These are phyloP conservation scores for Hartigia nigra DNA, from an alignment of 2,888 invertebrate genomes.

Conservation along the genomic window DNA sequence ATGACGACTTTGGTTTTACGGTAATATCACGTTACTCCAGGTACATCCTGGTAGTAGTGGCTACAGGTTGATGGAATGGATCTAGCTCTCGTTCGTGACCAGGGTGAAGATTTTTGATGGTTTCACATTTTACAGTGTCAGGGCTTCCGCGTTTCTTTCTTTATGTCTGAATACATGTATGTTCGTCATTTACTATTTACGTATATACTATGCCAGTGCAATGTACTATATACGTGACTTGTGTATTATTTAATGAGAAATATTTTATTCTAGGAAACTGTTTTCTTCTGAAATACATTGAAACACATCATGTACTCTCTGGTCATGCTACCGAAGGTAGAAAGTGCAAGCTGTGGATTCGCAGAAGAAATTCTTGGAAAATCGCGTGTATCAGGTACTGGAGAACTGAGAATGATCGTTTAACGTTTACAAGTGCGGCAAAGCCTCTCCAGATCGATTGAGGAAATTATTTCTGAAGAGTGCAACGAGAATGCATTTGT, in stretches of 20 bases:
- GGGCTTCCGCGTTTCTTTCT: slow-evolving; percentile 22
- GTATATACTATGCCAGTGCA: neutral
- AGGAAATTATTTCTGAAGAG: neutral
- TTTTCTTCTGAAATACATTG: neutral
- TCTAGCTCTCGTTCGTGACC: slow-evolving; percentile 59
- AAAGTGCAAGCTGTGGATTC: neutral
- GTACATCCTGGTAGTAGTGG: slow-evolving; percentile 17
- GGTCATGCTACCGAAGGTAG: neutral
- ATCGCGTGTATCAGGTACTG: neutral
- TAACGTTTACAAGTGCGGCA: neutral
- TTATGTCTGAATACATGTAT: neutral
- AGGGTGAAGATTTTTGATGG: slow-evolving; percentile 31
- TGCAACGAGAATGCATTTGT: neutral
- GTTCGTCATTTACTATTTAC: neutral
- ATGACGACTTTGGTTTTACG: slow-evolving; percentile 39
- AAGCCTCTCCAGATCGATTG: neutral
- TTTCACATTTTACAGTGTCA: slow-evolving; percentile 39
- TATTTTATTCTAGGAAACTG: neutral
- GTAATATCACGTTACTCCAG: slow-evolving; percentile 24
- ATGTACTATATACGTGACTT: neutral
- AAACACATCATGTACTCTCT: neutral
- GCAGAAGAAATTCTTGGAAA: neutral
- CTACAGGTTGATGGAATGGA: slow-evolving; percentile 56
- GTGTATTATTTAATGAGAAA: neutral
- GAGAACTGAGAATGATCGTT: neutral